phyloP scores from a whole-genome alignment of 2,888 invertebrate species.

The Leptarthrus brevirostris region DNA sequence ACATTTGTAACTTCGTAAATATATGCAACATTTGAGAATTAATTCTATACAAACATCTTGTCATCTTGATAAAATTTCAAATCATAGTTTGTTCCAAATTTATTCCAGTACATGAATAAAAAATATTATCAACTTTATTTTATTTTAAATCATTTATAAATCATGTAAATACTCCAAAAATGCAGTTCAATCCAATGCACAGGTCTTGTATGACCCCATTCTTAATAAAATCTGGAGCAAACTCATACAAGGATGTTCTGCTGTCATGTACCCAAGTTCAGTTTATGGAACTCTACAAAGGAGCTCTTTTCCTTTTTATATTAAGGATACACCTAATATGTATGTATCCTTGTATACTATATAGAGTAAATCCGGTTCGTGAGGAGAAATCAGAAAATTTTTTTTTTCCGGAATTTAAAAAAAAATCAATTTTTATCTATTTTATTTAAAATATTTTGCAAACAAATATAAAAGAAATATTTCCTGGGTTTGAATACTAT shows the following conservation, averaged over 20 bases:
- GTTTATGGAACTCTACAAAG: constrained; percentile 2
- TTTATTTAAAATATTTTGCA: not conserved
- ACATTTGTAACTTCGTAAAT: no score
- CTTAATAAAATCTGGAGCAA: constrained; percentile 52
- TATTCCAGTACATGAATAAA: not conserved
- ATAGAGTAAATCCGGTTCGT: no score
- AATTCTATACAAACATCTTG: no score
- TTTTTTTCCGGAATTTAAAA: not conserved
- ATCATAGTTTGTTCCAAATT: constrained; percentile 10
- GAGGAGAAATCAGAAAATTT: no score
- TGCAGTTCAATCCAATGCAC: constrained; percentile 47
- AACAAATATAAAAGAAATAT: not conserved
- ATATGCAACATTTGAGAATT: no score
- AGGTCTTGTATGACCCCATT: constrained; percentile 52
- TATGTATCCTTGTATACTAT: no score
- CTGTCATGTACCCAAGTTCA: constrained; percentile 49
- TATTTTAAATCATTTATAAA: constrained; percentile 4
- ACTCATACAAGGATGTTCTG: constrained; percentile 43
- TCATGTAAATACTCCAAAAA: constrained; percentile 16
- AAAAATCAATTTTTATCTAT: no score
- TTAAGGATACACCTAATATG: not conserved
- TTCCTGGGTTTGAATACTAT: not conserved
- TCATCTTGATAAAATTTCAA: no score
- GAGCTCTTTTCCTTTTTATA: constrained; percentile 14
- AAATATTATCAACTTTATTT: not conserved